Conservation (phyloP, 2,888 invertebrate genomes). For the Anodontia alba region DNA sequence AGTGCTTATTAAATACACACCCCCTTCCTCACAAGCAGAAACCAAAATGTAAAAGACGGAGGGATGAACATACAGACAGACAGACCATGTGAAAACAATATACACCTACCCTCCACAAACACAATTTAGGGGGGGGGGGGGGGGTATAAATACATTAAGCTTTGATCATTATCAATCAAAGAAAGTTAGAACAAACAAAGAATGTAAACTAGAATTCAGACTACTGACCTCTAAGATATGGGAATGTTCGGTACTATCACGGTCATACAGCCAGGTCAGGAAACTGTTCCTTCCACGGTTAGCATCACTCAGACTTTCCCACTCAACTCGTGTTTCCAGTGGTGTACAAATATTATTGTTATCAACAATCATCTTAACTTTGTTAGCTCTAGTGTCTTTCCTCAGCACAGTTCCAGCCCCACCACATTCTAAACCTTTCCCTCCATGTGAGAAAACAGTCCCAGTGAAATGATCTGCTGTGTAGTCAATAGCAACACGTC, state of each 20-base stretch:
- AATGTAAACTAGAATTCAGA: too few relatives aligned
- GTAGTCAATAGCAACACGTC: constrained; percentile 72
- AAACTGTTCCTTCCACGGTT: constrained; percentile 71
- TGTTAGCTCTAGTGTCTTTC: constrained; percentile 35
- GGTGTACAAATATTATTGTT: constrained; percentile 70
- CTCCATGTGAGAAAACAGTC: constrained; percentile 63
- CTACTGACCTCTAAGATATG: constrained; percentile 43
- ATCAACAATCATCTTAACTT: constrained; percentile 64
- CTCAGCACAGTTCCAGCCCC: constrained; percentile 72
- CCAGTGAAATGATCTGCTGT: constrained; percentile 59
- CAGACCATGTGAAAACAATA: too few relatives aligned
- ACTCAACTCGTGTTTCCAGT: constrained; percentile 58
- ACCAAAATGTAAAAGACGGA: too few relatives aligned
- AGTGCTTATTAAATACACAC: too few relatives aligned
- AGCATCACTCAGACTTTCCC: constrained; percentile 58
- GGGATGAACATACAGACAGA: too few relatives aligned
- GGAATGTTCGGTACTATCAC: constrained; percentile 26
- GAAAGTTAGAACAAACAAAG: too few relatives aligned
- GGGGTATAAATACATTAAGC: too few relatives aligned
- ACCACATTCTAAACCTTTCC: constrained; percentile 73
- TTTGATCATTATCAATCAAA: too few relatives aligned
- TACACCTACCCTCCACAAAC: too few relatives aligned
- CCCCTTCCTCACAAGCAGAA: too few relatives aligned
- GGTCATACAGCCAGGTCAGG: constrained; percentile 73
- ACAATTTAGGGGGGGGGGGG: too few relatives aligned